Percentiles rank a stretch among this genome's conserved stretches.
Conservation (phyloP, 2,888 invertebrate species). For the Clanis bilineata region DNA sequence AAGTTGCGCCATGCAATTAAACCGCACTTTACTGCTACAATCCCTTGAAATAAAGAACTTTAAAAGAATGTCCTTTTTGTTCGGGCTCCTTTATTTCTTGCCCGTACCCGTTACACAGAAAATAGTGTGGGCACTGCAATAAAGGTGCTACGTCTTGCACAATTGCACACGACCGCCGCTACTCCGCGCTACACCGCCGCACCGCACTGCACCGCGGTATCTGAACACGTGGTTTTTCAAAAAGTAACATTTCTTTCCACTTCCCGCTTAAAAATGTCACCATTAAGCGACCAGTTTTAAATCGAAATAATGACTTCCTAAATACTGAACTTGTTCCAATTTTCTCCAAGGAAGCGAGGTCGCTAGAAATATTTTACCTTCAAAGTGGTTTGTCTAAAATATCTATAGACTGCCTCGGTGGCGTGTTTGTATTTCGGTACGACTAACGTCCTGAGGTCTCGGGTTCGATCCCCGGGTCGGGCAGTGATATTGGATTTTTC, state of each 20-base stretch:
- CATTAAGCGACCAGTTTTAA: conserved; percentile 8
- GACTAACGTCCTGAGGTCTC: too few relatives aligned
- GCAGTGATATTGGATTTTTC: too few relatives aligned
- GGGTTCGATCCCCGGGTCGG: too few relatives aligned
- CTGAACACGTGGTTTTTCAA: conserved; percentile 37
- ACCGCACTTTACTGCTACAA: conserved; percentile 75
- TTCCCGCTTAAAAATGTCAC: conserved; percentile 15
- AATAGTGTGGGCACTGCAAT: conserved; percentile 61
- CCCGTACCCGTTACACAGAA: conserved; percentile 53
- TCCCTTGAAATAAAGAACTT: conserved; percentile 77
- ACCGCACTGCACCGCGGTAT: conserved; percentile 14
- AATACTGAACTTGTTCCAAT: conserved; percentile 12
- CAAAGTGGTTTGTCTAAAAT: too few relatives aligned
- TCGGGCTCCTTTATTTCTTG: conserved; percentile 60
- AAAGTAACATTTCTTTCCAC: conserved; percentile 43
- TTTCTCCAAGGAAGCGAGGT: neutral
- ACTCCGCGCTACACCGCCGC: neutral
- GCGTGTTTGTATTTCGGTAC: too few relatives aligned
- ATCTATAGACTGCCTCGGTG: too few relatives aligned
- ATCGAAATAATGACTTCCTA: conserved; percentile 11
- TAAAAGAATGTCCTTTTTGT: conserved; percentile 71
- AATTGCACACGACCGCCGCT: conserved; percentile 52
- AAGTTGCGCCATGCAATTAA: conserved; percentile 75
- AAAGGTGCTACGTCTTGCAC: conserved; percentile 52
- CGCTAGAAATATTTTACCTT: neutral